Evolutionary conservation across 2,113 vertebrate species (phyloP).

Genomic region (Dasyprocta punctata): DNA sequence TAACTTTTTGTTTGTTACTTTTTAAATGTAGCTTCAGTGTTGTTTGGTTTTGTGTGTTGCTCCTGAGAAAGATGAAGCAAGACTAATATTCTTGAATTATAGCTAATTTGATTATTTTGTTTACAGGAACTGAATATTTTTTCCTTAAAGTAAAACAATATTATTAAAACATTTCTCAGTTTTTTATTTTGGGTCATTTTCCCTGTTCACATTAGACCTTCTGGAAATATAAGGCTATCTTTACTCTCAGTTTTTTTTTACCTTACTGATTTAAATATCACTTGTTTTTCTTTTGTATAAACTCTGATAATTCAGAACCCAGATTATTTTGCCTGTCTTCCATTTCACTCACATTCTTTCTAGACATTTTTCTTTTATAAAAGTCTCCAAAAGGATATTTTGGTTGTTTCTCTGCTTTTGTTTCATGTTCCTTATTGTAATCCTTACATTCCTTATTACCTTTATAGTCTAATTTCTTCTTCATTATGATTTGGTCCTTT

Average conservation of each 20-base stretch:
- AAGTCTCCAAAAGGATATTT: neutral
- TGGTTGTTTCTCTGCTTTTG: neutral
- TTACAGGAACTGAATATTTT: neutral
- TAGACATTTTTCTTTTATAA: neutral
- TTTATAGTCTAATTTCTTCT: slow-evolving; percentile 7
- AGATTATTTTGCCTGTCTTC: neutral
- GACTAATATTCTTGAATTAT: slow-evolving; percentile 13
- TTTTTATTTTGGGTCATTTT: neutral
- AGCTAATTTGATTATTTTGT: neutral
- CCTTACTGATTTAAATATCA: neutral
- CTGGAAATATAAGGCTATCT: neutral
- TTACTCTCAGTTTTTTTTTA: neutral
- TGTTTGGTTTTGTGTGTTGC: neutral
- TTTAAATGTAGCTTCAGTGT: neutral
- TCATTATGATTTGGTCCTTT: neutral
- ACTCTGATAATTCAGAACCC: neutral
- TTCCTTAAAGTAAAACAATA: neutral
- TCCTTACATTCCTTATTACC: neutral
- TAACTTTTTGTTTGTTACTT: neutral
- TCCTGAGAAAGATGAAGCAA: neutral
- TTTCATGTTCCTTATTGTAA: neutral
- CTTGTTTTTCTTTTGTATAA: neutral
- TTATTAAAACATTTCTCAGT: neutral
- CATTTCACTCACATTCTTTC: neutral
- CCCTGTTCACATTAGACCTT: neutral